Evolutionary conservation across 2,113 vertebrate genomes (phyloP), one percentile per base, ranked within the genome.

Genomic region (Fulica atra): DNA sequence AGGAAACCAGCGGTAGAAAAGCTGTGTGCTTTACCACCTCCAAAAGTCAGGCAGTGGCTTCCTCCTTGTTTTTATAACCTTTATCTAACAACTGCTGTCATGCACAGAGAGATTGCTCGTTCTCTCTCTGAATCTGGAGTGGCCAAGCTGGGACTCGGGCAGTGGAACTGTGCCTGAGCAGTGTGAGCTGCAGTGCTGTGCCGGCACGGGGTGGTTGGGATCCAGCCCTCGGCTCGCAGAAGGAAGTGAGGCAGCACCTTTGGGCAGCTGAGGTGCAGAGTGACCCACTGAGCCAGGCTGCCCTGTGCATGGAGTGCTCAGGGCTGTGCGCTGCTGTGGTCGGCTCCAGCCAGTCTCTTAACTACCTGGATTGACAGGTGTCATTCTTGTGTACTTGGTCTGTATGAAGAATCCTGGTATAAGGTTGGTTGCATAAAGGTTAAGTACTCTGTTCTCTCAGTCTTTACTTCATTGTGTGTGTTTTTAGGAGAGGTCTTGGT

Each of bases 401-500:
- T 35, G 0, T 5, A 2, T 18, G 40, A 77, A 59, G 54, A 56
- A 56, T 88, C 63, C 46, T 63, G 46, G 14, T 83, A 0, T 26
- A 18, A 69, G 42, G 17, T 36, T 68, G 24, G 8, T 15, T 79
- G 26, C 17, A 2, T 23, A 11, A 29, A 23, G 33, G 42, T 57
- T 28, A 38, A 65, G 25, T 61, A 16, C 11, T 2, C 7, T 64
- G 8, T 90, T 86, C 56, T 33, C 81, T 92, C 60, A 46, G 63
- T 70, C 36, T 90, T 50, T 46, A 7, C 85, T 81, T 76, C 40
- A 44, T 35, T 95, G 11, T 5, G 0, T 93, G 35, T 96, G 10
- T 59, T 89, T 98, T 66, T 86, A 98, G 98, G 97, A 23, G 98
- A 98, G n/a, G 76, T 97, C 57, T 91, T 96, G 12, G 78, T 99